These are phyloP conservation scores for Pegoplata infirma DNA, from an alignment of 2,888 invertebrate genomes.

Conservation along the genomic window DNA sequence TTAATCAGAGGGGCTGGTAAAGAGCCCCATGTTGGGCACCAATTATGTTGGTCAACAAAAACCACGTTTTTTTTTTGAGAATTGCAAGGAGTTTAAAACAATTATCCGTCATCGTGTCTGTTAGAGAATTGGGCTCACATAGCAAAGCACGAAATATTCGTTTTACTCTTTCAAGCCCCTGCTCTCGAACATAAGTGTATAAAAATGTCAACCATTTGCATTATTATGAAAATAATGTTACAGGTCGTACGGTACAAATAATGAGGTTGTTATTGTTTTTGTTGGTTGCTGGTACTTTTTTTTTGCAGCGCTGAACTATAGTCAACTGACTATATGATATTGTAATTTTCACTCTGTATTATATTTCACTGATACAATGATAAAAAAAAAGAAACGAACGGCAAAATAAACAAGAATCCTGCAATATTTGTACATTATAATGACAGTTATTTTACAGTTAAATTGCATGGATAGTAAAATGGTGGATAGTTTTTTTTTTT, in stretches of 20 bases:
- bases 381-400: slow-evolving; percentile 20
- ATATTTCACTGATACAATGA: slow-evolving; percentile 35
- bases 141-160: too few species aligned
- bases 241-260: slow-evolving; percentile 59
- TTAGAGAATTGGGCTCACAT: too few species aligned
- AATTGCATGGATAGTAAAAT: slow-evolving; percentile 2
- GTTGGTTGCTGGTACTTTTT: slow-evolving; percentile 1
- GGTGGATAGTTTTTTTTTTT: slow-evolving; percentile 2
- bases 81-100: too few species aligned
- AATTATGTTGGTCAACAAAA: too few species aligned
- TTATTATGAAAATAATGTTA: slow-evolving; percentile 61
- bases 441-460: slow-evolving; percentile 37
- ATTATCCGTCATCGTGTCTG: too few species aligned
- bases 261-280: slow-evolving; percentile 58
- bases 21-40: too few species aligned
- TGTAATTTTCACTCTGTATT: slow-evolving; percentile 50
- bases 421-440: slow-evolving; percentile 24
- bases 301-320: not conserved
- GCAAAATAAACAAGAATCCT: not conserved
- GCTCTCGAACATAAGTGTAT: too few species aligned
- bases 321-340: slow-evolving; percentile 27
- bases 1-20: too few species aligned
- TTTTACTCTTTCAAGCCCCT: not conserved
- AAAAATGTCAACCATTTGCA: slow-evolving; percentile 51
- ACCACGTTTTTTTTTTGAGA: too few species aligned